Evolutionary conservation across 2,888 invertebrate species (phyloP).

Genomic region (Drosophila crucigera): DNA sequence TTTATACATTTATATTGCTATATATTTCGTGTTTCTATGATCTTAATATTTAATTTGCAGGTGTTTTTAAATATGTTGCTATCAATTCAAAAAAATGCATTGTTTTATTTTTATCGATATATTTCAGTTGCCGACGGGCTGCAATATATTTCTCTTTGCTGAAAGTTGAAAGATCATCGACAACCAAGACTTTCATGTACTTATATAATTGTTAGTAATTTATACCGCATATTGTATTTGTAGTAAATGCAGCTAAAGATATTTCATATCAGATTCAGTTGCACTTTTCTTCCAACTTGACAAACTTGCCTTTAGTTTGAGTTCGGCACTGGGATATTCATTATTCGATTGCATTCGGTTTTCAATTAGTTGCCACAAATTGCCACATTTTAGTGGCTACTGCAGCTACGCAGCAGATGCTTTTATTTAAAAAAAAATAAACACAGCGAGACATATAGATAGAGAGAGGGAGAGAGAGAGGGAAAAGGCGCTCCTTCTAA

Average conservation of each 20-base stretch:
- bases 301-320: not conserved
- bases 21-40: not conserved
- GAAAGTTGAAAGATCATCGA: not conserved
- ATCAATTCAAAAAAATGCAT: no score
- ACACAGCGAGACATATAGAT: not conserved
- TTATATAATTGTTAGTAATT: not conserved
- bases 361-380: conserved; percentile 9
- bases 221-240: not conserved
- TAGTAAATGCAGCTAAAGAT: not conserved
- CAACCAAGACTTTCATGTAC: not conserved
- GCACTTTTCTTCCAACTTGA: not conserved
- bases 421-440: not conserved
- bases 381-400: conserved; percentile 22
- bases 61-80: not conserved
- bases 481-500: conserved; percentile 13
- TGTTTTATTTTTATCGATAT: not conserved
- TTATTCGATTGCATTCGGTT: conserved; percentile 3
- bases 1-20: not conserved
- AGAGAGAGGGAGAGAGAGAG: not conserved
- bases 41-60: no score
- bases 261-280: not conserved
- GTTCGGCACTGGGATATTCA: not conserved
- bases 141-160: not conserved
- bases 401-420: conserved; percentile 37
- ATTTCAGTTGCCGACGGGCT: not conserved